phyloP scores from a whole-genome alignment of 37 sponge, comb jelly and placozoan species.

The Chondrosia reniformis region DNA sequence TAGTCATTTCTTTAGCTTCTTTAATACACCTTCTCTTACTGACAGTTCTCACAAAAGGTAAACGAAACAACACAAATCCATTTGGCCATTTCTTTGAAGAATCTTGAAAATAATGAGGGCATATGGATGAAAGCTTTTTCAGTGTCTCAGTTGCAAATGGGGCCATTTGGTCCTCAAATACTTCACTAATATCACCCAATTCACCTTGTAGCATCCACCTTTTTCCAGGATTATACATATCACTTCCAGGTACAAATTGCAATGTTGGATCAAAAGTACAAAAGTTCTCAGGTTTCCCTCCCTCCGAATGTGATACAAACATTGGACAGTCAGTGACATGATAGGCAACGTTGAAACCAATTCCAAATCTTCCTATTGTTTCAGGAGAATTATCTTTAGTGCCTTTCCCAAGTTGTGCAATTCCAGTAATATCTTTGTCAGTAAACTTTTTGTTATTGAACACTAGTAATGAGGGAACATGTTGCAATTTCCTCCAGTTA shows the following conservation, averaged over 20 bases:
- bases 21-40: neutral
- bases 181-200: neutral
- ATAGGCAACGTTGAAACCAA: slow-evolving; percentile 87
- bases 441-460: slow-evolving; percentile 69
- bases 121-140: neutral
- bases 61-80: slow-evolving; percentile 55
- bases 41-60: slow-evolving; percentile 53
- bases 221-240: neutral
- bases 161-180: slow-evolving; percentile 49
- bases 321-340: slow-evolving; percentile 85
- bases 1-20: neutral
- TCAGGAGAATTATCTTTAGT: slow-evolving; percentile 49
- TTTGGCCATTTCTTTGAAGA: neutral
- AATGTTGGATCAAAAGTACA: slow-evolving; percentile 74
- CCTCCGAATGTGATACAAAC: slow-evolving; percentile 47
- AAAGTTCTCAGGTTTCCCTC: slow-evolving; percentile 42
- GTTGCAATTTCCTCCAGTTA: slow-evolving; percentile 59
- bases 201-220: neutral
- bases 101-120: neutral
- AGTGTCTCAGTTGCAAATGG: slow-evolving; percentile 38
- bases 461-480: slow-evolving; percentile 54
- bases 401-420: slow-evolving; percentile 75
- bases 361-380: slow-evolving; percentile 78
- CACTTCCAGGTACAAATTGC: slow-evolving; percentile 24
- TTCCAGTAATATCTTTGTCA: slow-evolving; percentile 65